Percentiles rank a stretch among this genome's conserved stretches.
Conservation (phyloP, 1,140 invertebrate species). For the Pachypeltis micranthus region DNA sequence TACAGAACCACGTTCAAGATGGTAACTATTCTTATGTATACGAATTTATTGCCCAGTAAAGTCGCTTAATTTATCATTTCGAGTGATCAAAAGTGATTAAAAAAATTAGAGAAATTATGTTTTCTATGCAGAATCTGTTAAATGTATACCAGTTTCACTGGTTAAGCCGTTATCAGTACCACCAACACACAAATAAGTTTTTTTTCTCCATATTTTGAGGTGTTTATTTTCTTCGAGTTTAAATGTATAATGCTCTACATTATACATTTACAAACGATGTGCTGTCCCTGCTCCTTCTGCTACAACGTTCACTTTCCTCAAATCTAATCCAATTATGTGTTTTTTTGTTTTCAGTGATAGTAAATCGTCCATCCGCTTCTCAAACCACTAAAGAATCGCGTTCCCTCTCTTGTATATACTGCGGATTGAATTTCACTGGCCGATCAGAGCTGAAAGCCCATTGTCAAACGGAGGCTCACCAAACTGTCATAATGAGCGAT, state of each 20-base stretch:
- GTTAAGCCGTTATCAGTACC: too few species aligned
- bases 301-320: background rate
- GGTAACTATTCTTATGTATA: background rate
- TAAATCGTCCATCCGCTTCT: background rate
- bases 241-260: too few species aligned
- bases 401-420: constrained; percentile 42
- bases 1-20: background rate
- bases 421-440: constrained; percentile 45
- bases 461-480: constrained; percentile 52
- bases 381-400: background rate
- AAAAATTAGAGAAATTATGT: too few species aligned
- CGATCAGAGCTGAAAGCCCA: constrained; percentile 47
- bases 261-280: too few species aligned
- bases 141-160: too few species aligned
- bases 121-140: too few species aligned
- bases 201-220: too few species aligned
- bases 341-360: background rate
- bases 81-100: too few species aligned
- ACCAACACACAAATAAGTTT: too few species aligned
- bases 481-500: constrained; percentile 56
- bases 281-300: background rate
- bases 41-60: too few species aligned
- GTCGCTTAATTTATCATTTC: too few species aligned
- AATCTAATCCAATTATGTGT: background rate
- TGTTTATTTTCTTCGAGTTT: too few species aligned